phyloP scores from a whole-genome alignment of 2,888 invertebrate species.

The Chydorus sphaericus region DNA sequence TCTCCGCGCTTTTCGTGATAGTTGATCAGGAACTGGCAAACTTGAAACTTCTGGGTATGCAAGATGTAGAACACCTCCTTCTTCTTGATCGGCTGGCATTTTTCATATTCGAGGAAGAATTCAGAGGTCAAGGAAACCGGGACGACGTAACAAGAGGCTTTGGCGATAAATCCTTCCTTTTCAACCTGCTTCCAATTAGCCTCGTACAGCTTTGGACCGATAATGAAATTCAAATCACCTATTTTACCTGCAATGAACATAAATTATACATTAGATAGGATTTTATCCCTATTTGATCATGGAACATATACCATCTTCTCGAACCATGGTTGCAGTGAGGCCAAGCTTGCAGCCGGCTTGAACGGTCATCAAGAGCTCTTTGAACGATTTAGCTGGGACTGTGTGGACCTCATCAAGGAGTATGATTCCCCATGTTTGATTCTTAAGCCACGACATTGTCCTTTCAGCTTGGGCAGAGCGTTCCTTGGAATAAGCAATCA shows the following conservation, averaged over 20 bases:
- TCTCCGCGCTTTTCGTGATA: conserved; percentile 90
- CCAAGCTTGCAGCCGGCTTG: conserved; percentile 96
- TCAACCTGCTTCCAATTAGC: conserved; percentile 99
- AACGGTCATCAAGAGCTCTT: conserved; percentile 90
- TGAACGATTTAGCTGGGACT: conserved; percentile 99
- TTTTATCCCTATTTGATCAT: not conserved
- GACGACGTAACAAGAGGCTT: conserved; percentile 97
- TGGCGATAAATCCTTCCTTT: conserved; percentile 84
- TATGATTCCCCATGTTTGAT: conserved; percentile 98
- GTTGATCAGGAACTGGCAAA: conserved; percentile 86
- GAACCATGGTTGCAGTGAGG: conserved; percentile 89
- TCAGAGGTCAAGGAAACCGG: conserved; percentile 99
- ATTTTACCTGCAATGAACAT: conserved; percentile 66
- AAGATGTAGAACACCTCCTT: conserved; percentile 88
- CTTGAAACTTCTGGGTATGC: conserved; percentile 97
- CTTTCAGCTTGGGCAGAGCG: conserved; percentile 98
- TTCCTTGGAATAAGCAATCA: conserved; percentile 97
- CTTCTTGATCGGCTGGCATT: conserved; percentile 76
- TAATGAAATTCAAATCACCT: conserved; percentile 95
- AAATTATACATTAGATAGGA: not conserved
- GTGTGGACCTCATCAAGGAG: conserved; percentile 96
- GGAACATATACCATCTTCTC: conserved; percentile 56
- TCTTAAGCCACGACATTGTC: conserved; percentile 97
- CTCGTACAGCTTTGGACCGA: conserved; percentile 89
- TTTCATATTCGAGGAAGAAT: conserved; percentile 93